Base-by-base conservation (phyloP, 2,113 vertebrate species). In the Cyprinodon variegatus region DNA sequence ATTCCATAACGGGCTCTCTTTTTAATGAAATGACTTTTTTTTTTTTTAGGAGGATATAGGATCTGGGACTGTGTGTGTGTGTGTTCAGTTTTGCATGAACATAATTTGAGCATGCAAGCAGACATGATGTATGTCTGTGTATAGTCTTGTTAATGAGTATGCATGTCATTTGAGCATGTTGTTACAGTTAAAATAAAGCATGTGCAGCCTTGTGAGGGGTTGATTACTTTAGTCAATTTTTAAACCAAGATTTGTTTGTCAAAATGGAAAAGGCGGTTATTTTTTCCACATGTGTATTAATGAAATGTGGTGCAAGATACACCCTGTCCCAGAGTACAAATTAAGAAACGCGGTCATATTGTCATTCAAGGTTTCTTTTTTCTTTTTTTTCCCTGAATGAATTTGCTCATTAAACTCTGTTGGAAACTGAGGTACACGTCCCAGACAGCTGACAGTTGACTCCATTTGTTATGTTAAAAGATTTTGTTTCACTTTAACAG, bases 401-500 rank as follows among this genome's bases (percentile, higher is more conserved):
- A 78, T 76, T 67, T 76, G 63, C 14, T 90, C 77, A 86, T 75
- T 86, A 61, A 79, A 79, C 63, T 72, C 37, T 62, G 53, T 53
- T 62, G 68, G 83, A 85, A 77, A 81, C 83, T 70, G 67, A 77
- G 70, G 60, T 64, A 41, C 43, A 43, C 10, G 50, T 82, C 70
- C 75, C 80, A 53, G 72, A 82, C 61, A 45, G 59, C 76, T 85
- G 78, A 87, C 74, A 50, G 65, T 83, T 84, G 79, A 83, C 74
- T 86, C 78, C 78, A 73, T 90, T 90, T 92, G 84, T 90, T 91
- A 75, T 90, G 68, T 84, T 90, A 83, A 88, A 83, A 84, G 86
- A 88, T 91, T 92, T 77, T 48, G 74, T 91, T 93, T 90, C 82
- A 83, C 80, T 86, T 78, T 88, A 85, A 90, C 91, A 89, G 87